Evolutionary conservation across 2,888 invertebrate species (phyloP).

Genomic region (Lobophora halterata): DNA sequence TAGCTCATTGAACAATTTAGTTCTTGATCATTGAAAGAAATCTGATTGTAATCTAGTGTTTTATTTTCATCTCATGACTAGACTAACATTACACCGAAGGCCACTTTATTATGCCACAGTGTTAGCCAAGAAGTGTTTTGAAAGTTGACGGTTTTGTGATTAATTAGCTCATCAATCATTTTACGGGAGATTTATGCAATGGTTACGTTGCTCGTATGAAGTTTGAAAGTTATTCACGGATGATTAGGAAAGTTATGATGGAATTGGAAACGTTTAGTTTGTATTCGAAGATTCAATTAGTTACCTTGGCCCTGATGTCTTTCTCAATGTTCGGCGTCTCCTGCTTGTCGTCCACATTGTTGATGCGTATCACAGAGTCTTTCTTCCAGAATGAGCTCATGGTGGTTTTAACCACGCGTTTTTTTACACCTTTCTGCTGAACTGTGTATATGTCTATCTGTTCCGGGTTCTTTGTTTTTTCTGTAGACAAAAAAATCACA

Average conservation of each 20-base stretch:
- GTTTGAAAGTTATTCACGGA: slow-evolving; percentile 3
- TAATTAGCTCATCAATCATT: slow-evolving; percentile 23
- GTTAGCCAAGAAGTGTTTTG: slow-evolving; percentile 26
- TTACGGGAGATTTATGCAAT: slow-evolving; percentile 11
- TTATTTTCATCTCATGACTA: slow-evolving; percentile 31
- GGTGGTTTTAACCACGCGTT: slow-evolving; percentile 82
- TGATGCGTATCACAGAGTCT: slow-evolving; percentile 85
- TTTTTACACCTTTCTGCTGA: slow-evolving; percentile 79
- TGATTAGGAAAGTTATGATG: slow-evolving; percentile 23
- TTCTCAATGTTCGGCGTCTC: slow-evolving; percentile 84
- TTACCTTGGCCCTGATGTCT: slow-evolving; percentile 85
- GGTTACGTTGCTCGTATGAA: too few species aligned
- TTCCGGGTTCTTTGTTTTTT: slow-evolving; percentile 87
- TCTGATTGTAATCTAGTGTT: slow-evolving; percentile 28
- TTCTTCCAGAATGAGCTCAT: slow-evolving; percentile 85
- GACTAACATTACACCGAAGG: slow-evolving; percentile 33
- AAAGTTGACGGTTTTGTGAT: slow-evolving; percentile 29
- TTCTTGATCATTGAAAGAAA: slow-evolving; percentile 21
- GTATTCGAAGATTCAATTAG: slow-evolving; percentile 25
- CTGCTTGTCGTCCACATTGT: slow-evolving; percentile 86
- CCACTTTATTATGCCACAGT: slow-evolving; percentile 36
- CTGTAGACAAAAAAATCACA: slow-evolving; percentile 62
- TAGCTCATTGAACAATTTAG: slow-evolving; percentile 23
- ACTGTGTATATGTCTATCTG: slow-evolving; percentile 85
- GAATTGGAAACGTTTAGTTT: slow-evolving; percentile 63